A percentile compares a stretch with the other conserved stretches of the same genome.
phyloP scores from a whole-genome alignment of 2,113 vertebrate genomes.

The Panthera uncia region DNA sequence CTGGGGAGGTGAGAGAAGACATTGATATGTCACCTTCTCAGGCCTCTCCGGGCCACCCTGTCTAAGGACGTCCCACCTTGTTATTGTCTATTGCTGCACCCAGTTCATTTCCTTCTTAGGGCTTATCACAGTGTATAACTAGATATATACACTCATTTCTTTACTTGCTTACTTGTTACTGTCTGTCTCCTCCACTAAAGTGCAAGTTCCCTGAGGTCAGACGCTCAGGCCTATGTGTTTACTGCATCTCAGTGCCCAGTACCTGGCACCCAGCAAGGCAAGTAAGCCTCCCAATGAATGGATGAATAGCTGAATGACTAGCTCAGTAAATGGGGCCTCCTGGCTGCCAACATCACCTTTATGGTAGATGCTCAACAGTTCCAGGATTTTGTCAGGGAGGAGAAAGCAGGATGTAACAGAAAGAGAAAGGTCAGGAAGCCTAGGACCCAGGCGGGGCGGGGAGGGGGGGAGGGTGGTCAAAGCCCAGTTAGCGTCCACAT shows the following conservation, averaged over 20 bases:
- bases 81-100: not conserved
- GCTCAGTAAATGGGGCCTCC: not conserved
- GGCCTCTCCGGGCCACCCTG: not conserved
- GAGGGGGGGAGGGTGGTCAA: not conserved
- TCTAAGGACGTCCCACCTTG: conserved; percentile 47
- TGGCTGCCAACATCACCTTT: not conserved
- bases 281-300: not conserved
- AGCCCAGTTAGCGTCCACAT: not conserved
- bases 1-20: not conserved
- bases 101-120: conserved; percentile 36
- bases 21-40: not conserved
- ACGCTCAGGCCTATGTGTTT: not conserved
- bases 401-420: not conserved
- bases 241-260: not conserved
- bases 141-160: not conserved
- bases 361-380: not conserved
- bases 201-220: conserved; percentile 55
- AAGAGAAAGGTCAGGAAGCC: not conserved
- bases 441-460: not conserved
- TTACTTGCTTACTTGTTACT: not conserved
- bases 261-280: not conserved
- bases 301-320: not conserved
- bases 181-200: not conserved
- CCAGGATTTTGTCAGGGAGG: not conserved
- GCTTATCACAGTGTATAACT: not conserved